Evolutionary conservation across 2,888 invertebrate species (phyloP), one percentile per base, ranked within the genome.

Genomic region (Anorthoa munda): DNA sequence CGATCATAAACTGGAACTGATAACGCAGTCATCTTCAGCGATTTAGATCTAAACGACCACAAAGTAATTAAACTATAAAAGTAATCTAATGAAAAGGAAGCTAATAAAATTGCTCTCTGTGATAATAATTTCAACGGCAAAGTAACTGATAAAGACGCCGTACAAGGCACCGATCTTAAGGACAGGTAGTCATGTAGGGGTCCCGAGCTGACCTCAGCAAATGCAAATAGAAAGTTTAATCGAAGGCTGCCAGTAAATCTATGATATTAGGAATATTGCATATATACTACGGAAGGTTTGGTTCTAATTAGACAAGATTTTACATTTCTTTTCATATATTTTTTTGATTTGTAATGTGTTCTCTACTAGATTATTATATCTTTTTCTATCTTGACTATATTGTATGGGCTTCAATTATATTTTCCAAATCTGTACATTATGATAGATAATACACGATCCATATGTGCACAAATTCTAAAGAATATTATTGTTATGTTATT

Each of bases 191-290:
- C 90, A 85, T 88, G 87, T 86, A 67, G 65, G 66, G 88, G 89
- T 87, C 87, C 84, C 67, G 69, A 55, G 77, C 72, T 89, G 90
- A 90, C 90, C 91, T 81, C 77, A 72, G 78, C 85, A 84, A 88
- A 87, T 87, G 85, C 86, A 89, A 89, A 90, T 91, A 90, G 91
- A 91, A 90, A 91, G 91, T 84, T 85, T 60, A 75, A 60, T 83
- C 64, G 75, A 81, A 59, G 72, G 61, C 66, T 81, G 81, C 58
- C 64, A 77, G 64, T 56, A 50, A 71, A 72, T 84, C 61, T 65
- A 50, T 77, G 64, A 48, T 55, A 77, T 72, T 67, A 77, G 67
- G 60, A 83, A 76, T 67, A 69, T 69, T 53, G 60, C 50, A 70
- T 55, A 73, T 58, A 17, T 71, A 45, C 68, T 66, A 73, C 39